Evolutionary conservation across 2,113 vertebrate species (phyloP).

Genomic region (Parus major): DNA sequence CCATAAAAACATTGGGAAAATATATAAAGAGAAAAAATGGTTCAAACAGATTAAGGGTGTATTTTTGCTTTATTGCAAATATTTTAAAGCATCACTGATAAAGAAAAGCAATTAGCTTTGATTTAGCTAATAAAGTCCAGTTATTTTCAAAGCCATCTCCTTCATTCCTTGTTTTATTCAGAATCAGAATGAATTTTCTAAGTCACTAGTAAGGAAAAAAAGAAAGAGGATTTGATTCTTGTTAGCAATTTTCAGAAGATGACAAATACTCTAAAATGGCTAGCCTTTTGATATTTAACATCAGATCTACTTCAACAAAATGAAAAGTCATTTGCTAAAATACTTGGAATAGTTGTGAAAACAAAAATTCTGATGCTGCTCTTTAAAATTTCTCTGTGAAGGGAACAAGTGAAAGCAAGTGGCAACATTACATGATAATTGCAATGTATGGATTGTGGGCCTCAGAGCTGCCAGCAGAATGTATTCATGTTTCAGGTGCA

Average conservation of each 20-base stretch:
- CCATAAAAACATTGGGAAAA: slow-evolving; percentile 13
- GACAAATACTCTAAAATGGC: neutral
- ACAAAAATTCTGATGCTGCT: neutral
- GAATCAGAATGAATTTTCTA: neutral
- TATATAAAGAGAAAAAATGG: neutral
- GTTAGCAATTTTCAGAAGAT: neutral
- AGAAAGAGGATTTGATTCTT: neutral
- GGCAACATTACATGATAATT: neutral
- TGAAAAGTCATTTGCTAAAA: neutral
- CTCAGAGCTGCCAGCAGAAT: neutral
- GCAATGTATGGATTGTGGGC: neutral
- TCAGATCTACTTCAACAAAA: neutral
- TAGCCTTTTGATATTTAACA: neutral
- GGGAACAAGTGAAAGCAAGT: neutral
- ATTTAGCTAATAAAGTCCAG: neutral
- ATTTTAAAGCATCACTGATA: neutral
- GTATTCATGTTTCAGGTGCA: neutral
- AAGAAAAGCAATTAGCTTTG: neutral
- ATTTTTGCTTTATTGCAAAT: slow-evolving; percentile 23
- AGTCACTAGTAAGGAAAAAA: neutral
- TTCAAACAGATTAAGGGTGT: neutral
- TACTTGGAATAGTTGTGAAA: neutral
- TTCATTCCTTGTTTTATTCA: neutral
- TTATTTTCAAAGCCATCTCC: neutral
- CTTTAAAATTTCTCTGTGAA: neutral